Conservation (phyloP, 2,888 invertebrate genomes). For the Habroteleia sp. region DNA sequence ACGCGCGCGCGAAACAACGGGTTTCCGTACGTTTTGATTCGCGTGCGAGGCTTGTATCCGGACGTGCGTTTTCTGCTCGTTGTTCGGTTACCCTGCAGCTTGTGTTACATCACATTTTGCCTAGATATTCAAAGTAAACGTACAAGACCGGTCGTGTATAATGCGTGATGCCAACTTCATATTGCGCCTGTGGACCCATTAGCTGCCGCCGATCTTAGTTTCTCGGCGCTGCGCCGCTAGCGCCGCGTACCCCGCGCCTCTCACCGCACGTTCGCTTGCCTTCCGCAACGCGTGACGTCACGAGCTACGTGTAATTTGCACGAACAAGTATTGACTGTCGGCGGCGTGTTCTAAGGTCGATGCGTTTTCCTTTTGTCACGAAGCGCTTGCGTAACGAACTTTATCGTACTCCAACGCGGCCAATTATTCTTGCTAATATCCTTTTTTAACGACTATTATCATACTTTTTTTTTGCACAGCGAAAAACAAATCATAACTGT, state of each 20-base stretch:
- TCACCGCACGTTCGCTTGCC: constrained; percentile 12
- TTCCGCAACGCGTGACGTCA: constrained; percentile 57
- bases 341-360: constrained; percentile 41
- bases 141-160: constrained; percentile 58
- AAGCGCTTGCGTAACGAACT: constrained; percentile 40
- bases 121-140: constrained; percentile 60
- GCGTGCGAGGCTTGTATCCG: no score
- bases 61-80: no score
- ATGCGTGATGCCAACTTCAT: constrained; percentile 64
- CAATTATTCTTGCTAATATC: not conserved
- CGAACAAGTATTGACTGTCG: constrained; percentile 30
- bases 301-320: constrained; percentile 53
- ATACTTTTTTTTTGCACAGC: not conserved
- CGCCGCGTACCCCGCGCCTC: constrained; percentile 1
- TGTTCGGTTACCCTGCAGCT: constrained; percentile 9
- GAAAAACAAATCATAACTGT: no score
- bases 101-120: constrained; percentile 63
- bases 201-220: constrained; percentile 42
- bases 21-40: no score
- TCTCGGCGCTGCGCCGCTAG: constrained; percentile 1
- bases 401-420: constrained; percentile 13
- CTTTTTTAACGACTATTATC: no score
- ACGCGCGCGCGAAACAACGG: constrained; percentile 6
- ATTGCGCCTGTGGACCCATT: constrained; percentile 62
- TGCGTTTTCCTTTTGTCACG: constrained; percentile 51